These are phyloP conservation scores for Nematostella vectensis DNA, from an alignment of 92 coral and sea anemone genomes.

Conservation along the genomic window DNA sequence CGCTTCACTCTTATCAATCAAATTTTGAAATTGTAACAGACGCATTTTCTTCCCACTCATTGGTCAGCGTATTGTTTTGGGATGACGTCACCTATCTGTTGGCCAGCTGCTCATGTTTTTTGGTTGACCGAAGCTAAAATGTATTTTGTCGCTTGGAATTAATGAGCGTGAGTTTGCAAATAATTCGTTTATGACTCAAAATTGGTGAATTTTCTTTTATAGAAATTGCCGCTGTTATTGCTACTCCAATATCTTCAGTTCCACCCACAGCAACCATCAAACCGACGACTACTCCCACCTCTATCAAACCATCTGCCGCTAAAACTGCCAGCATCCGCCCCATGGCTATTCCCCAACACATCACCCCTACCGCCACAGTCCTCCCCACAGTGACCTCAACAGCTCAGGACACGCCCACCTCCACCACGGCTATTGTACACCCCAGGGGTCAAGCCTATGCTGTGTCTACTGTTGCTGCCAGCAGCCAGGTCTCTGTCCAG, in stretches of 20 bases:
- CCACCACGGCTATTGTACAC: conserved; percentile 15
- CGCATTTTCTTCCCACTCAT: too few relatives aligned
- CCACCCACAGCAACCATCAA: conserved; percentile 96
- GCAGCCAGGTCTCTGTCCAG: conserved; percentile 63
- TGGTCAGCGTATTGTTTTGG: too few relatives aligned
- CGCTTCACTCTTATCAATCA: too few relatives aligned
- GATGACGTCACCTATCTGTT: too few relatives aligned
- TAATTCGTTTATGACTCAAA: too few relatives aligned
- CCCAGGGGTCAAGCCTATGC: conserved; percentile 29
- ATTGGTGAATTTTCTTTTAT: too few relatives aligned
- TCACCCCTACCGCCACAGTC: conserved; percentile 86
- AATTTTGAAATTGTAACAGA: too few relatives aligned
- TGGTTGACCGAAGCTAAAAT: too few relatives aligned
- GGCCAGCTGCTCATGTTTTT: too few relatives aligned
- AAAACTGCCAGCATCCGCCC: conserved; percentile 95
- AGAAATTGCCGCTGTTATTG: too few relatives aligned
- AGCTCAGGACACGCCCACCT: conserved; percentile 41
- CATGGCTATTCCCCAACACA: conserved; percentile 77
- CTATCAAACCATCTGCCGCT: conserved; percentile 64
- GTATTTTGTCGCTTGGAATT: too few relatives aligned
- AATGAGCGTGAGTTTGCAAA: too few relatives aligned
- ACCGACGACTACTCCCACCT: conserved; percentile 86
- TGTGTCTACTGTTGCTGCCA: conserved; percentile 56
- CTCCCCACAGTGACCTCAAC: conserved; percentile 78
- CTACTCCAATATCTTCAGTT: conserved; percentile 44